phyloP scores from a whole-genome alignment of 2,797 vertebrate genomes.

The Smutsia temminckii region DNA sequence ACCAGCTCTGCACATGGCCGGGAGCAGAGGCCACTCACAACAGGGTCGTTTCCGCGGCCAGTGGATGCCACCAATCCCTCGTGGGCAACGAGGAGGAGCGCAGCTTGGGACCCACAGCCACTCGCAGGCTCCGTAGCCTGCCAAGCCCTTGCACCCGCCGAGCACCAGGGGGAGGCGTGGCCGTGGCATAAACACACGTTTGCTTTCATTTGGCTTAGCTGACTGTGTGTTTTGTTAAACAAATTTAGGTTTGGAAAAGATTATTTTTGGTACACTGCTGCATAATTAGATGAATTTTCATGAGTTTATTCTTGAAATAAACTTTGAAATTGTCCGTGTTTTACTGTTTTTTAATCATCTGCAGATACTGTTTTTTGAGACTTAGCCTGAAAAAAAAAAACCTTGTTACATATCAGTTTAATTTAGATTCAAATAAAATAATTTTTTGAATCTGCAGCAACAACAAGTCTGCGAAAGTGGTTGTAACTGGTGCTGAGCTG shows the following conservation, averaged over 20 bases:
- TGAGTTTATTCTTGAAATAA: slow-evolving; percentile 80
- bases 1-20: neutral
- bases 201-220: slow-evolving; percentile 75
- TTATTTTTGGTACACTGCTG: slow-evolving; percentile 79
- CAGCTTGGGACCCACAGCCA: neutral
- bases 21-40: neutral
- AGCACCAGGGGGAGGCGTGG: slow-evolving; percentile 47
- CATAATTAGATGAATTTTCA: slow-evolving; percentile 76
- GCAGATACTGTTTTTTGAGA: slow-evolving; percentile 68
- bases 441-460: slow-evolving; percentile 84
- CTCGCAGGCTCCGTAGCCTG: neutral
- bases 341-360: slow-evolving; percentile 82
- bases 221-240: slow-evolving; percentile 78
- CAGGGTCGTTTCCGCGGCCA: neutral
- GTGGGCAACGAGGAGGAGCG: neutral
- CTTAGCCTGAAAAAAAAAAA: slow-evolving; percentile 62
- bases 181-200: slow-evolving; percentile 69
- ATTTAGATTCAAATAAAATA: slow-evolving; percentile 83
- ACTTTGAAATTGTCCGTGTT: slow-evolving; percentile 80
- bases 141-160: slow-evolving; percentile 49
- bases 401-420: slow-evolving; percentile 80
- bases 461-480: slow-evolving; percentile 82
- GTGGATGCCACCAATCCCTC: neutral
- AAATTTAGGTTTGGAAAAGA: slow-evolving; percentile 79
- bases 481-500: slow-evolving; percentile 81